phyloP scores from a whole-genome alignment of 2,888 invertebrate species.

The Trichogramma dendrolimi region DNA sequence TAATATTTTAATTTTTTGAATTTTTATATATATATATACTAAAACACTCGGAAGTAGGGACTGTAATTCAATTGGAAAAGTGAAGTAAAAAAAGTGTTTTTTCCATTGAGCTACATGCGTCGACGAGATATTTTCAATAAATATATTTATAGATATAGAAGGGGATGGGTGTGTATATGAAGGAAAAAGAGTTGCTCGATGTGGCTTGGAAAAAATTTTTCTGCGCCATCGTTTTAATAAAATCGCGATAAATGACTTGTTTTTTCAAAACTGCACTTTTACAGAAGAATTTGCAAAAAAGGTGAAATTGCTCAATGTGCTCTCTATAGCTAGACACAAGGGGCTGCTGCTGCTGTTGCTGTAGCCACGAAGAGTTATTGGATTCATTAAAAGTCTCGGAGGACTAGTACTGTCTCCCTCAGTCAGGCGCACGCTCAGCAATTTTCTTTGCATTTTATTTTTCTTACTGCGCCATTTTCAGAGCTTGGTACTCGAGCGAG shows the following conservation, averaged over 20 bases:
- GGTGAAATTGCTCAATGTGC: slow-evolving; percentile 20
- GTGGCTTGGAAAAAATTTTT: slow-evolving; percentile 7
- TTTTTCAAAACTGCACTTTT: slow-evolving; percentile 17
- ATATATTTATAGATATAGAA: no score
- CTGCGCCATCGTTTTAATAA: slow-evolving; percentile 15
- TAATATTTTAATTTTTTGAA: no score
- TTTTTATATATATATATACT: no score
- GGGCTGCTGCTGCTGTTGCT: slow-evolving; percentile 1
- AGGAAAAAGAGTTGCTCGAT: background rate
- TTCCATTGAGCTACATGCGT: no score
- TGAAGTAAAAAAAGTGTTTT: no score
- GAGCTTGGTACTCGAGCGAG: background rate
- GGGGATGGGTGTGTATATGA: background rate
- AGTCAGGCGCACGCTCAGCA: slow-evolving; percentile 10
- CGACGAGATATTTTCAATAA: no score
- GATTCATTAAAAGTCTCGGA: slow-evolving; percentile 27
- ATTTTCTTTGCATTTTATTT: slow-evolving; percentile 21
- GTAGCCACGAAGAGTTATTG: slow-evolving; percentile 25
- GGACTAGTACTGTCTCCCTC: slow-evolving; percentile 3
- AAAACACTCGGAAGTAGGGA: no score
- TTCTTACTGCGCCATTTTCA: slow-evolving; percentile 13
- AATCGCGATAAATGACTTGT: slow-evolving; percentile 10
- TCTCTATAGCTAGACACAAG: background rate
- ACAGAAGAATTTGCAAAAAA: slow-evolving; percentile 6
- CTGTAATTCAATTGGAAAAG: no score